phyloP scores from a whole-genome alignment of 2,113 vertebrate genomes.

The Bucco capensis region DNA sequence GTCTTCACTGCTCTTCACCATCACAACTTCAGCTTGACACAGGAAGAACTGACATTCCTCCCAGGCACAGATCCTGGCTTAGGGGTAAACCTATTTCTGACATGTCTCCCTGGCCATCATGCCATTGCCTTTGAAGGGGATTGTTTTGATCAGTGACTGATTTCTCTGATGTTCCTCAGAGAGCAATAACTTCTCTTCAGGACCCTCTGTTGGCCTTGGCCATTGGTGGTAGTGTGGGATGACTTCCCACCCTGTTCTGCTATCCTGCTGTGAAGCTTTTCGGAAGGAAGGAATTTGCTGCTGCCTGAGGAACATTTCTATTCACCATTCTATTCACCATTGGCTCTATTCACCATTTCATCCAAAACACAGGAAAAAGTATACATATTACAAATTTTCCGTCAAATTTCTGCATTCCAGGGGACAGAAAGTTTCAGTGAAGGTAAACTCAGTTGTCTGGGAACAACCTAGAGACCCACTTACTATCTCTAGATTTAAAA shows the following conservation, averaged over 20 bases:
- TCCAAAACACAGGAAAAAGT: not conserved
- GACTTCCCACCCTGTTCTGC: not conserved
- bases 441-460: not conserved
- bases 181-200: accelerated
- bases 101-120: too few species aligned
- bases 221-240: accelerated
- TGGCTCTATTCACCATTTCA: not conserved
- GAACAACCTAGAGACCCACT: not conserved
- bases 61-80: not conserved
- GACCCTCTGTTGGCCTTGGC: not conserved
- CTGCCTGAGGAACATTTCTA: not conserved
- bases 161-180: not conserved
- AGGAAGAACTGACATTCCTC: not conserved
- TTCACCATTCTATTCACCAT: not conserved
- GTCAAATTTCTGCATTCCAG: not conserved
- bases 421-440: not conserved
- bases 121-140: not conserved
- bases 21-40: not conserved
- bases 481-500: not conserved
- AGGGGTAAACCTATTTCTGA: not conserved
- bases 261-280: not conserved
- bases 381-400: not conserved
- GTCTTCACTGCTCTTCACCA: not conserved
- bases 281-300: not conserved
- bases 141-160: not conserved